phyloP scores from a whole-genome alignment of 2,888 invertebrate species.

The Dusona sp. region DNA sequence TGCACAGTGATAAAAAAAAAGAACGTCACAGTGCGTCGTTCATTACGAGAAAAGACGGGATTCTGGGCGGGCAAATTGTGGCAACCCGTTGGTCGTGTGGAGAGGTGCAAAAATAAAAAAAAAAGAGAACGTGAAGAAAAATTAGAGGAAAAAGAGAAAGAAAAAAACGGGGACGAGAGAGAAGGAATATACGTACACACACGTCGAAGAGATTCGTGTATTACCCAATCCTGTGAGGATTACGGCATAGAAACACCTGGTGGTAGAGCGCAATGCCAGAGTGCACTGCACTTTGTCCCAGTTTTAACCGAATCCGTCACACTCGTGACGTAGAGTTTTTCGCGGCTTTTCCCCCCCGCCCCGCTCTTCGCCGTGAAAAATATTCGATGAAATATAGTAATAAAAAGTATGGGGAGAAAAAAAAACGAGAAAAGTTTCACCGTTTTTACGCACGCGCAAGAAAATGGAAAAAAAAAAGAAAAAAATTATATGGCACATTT shows the following conservation, averaged over 20 bases:
- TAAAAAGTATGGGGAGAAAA: conserved; percentile 21
- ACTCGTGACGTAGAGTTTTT: conserved; percentile 83
- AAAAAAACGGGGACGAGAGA: conserved; percentile 24
- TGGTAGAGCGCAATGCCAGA: conserved; percentile 84
- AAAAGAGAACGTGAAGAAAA: conserved; percentile 33
- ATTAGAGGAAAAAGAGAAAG: conserved; percentile 10
- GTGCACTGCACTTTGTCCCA: conserved; percentile 85
- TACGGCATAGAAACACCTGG: conserved; percentile 84
- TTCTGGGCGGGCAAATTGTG: conserved; percentile 6
- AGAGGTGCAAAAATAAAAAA: conserved; percentile 30
- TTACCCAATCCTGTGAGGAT: conserved; percentile 84
- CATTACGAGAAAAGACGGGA: conserved; percentile 19
- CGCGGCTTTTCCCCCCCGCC: conserved; percentile 77
- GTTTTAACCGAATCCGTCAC: conserved; percentile 84
- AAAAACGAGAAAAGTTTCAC: neutral
- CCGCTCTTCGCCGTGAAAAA: conserved; percentile 61
- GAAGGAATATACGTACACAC: conserved; percentile 70
- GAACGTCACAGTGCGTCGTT: conserved; percentile 21
- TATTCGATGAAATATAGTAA: conserved; percentile 15
- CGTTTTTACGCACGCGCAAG: neutral
- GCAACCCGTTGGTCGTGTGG: conserved; percentile 1
- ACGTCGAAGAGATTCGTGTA: conserved; percentile 71
- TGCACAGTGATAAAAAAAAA: conserved; percentile 5
- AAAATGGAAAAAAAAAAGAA: neutral
- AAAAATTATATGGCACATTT: conserved; percentile 8